These are phyloP conservation scores for Eubasilissa splendida DNA, from an alignment of 2,888 invertebrate genomes.

Conservation along the genomic window DNA sequence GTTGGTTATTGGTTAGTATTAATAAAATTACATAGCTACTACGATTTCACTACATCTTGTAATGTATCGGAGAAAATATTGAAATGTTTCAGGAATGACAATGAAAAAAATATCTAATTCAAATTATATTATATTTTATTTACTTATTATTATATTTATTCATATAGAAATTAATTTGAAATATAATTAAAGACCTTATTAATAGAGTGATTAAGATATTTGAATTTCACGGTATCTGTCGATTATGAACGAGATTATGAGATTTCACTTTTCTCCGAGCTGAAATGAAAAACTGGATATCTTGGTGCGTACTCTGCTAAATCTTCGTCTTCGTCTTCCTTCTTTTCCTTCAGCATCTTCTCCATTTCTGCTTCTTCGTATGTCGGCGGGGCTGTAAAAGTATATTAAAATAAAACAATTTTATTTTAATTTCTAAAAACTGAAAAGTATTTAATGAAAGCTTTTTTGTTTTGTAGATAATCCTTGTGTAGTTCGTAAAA, in stretches of 20 bases:
- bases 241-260: no score
- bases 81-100: no score
- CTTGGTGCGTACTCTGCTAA: not conserved
- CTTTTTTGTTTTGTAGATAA: not conserved
- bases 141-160: no score
- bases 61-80: no score
- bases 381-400: constrained; percentile 28
- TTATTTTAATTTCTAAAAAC: not conserved
- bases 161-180: no score
- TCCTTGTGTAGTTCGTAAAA: no score
- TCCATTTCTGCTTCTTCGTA: constrained; percentile 28
- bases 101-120: no score
- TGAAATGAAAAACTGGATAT: constrained; percentile 18
- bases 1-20: not conserved
- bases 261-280: not conserved
- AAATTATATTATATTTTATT: no score
- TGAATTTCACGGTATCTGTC: no score
- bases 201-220: no score
- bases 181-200: no score
- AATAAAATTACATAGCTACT: not conserved
- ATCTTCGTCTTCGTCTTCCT: constrained; percentile 6
- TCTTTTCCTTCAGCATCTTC: constrained; percentile 8
- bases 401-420: not conserved
- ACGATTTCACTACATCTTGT: no score
- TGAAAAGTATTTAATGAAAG: not conserved